phyloP scores from a whole-genome alignment of 2,888 invertebrate species.

The Diplazon laetatorius region DNA sequence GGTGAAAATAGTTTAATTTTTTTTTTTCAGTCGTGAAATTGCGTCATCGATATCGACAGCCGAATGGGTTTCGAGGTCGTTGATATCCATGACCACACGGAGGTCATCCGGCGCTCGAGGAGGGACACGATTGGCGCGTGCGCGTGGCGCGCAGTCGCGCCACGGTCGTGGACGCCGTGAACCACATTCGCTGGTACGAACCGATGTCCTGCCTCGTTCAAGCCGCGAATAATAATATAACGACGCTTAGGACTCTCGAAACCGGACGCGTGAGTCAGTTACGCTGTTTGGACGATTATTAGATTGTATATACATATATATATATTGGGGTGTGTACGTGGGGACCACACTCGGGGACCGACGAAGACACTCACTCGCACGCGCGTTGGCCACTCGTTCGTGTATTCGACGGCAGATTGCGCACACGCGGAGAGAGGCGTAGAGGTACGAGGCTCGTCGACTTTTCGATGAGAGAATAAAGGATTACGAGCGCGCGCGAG shows the following conservation, averaged over 20 bases:
- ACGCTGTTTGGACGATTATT: not conserved
- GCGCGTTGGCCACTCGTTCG: slow-evolving; percentile 4
- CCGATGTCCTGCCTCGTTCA: slow-evolving; percentile 3
- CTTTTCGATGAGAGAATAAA: slow-evolving; percentile 25
- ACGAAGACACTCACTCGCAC: slow-evolving; percentile 26
- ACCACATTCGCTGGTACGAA: slow-evolving; percentile 12
- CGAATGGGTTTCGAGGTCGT: not conserved
- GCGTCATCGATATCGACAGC: not conserved
- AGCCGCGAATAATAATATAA: slow-evolving; percentile 43
- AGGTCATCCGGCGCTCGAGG: no score
- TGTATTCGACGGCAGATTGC: slow-evolving; percentile 35
- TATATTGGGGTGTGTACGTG: no score
- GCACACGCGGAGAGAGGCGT: slow-evolving; percentile 24
- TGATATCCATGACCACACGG: not conserved
- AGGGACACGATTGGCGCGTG: no score
- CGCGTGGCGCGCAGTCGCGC: no score
- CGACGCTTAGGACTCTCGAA: slow-evolving; percentile 23
- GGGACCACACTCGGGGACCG: not conserved
- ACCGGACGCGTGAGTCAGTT: not conserved
- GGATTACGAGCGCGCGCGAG: slow-evolving; percentile 29
- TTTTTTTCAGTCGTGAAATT: no score
- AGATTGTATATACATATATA: not conserved
- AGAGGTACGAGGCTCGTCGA: no score
- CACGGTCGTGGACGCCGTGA: slow-evolving; percentile 11
- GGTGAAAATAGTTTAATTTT: slow-evolving; percentile 2